These are phyloP conservation scores for Polymixis lichenea DNA, from an alignment of 2,888 invertebrate species.

Conservation along the genomic window DNA sequence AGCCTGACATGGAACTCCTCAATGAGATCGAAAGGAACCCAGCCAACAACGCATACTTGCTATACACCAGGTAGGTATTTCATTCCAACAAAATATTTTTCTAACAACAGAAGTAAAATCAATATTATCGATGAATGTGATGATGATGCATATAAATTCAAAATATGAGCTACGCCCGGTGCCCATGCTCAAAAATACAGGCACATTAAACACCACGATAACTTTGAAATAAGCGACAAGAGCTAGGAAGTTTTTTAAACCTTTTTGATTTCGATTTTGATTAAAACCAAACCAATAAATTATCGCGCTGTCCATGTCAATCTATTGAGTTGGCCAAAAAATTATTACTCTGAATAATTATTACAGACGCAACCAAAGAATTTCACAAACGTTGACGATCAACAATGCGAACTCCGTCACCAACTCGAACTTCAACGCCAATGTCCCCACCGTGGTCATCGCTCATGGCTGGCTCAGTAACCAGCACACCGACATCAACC, in stretches of 20 bases:
- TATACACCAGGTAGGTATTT: conserved; percentile 73
- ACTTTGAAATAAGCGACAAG: not conserved
- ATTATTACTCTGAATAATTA: not conserved
- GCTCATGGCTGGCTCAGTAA: conserved; percentile 81
- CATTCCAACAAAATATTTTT: too few species aligned
- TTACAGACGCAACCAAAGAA: conserved; percentile 70
- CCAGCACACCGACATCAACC: conserved; percentile 72
- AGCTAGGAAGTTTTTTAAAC: not conserved
- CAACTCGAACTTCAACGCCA: conserved; percentile 76
- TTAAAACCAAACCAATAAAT: not conserved
- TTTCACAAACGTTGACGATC: conserved; percentile 69
- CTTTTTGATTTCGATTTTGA: not conserved
- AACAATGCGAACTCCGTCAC: conserved; percentile 72
- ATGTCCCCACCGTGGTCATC: conserved; percentile 72
- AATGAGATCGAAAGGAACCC: conserved; percentile 72
- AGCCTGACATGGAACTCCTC: conserved; percentile 70
- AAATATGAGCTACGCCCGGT: too few species aligned
- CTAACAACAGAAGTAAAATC: too few species aligned
- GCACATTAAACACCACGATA: not conserved
- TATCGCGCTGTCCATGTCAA: not conserved
- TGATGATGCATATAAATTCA: too few species aligned
- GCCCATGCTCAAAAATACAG: too few species aligned
- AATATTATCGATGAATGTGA: too few species aligned
- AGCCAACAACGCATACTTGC: conserved; percentile 70
- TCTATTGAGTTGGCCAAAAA: not conserved